Evolutionary conservation across 2,888 invertebrate genomes (phyloP), one percentile per base, ranked within the genome.

Genomic region (Cataglyphis cursor): DNA sequence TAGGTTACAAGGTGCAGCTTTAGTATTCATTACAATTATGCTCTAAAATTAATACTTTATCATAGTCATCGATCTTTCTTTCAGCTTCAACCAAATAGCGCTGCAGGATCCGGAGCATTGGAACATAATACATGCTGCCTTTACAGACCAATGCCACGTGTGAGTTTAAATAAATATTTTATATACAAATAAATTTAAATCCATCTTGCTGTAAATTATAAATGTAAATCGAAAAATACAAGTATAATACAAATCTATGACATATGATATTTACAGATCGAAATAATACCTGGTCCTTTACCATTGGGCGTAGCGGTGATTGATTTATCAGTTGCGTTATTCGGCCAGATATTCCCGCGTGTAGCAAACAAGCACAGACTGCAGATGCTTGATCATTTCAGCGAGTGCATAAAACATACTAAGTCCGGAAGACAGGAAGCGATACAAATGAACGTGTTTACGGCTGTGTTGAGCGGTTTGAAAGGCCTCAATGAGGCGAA

Each of bases 371-470:
- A 99, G 93, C 99, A 99, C 95, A 97, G 99, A 92, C 96, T 99
- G 81, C 99, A 99, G 96, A 99, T 99, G 97, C 95, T 99, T 74
- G 98, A 99, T 89, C 99, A 99, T 94, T 99, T 99, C 94, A 97
- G 97, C 31, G 99, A 99, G 94, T 99, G 99, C 94, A 98, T 99
- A 90, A 97, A 97, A 91, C 98, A 98, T 93, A 98, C 99, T 0
- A 99, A 99, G 93, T 98, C 98, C 15, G 97, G 97, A 0, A 96
- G 99, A 15, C 99, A 99, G 93, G 99, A 99, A 94, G 99, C 99
- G 0, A 97, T 98, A 24, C 99, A 99, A 95, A 97, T 99, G 95
- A 99, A 99, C 95, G 98, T 99, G 75, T 98, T 99, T 94, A 98
- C 99, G 0, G 99, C 99, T 0, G 95, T 99, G 38, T 95, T 99